phyloP scores from a whole-genome alignment of 1,140 invertebrate genomes.

The Drosophila santomea region DNA sequence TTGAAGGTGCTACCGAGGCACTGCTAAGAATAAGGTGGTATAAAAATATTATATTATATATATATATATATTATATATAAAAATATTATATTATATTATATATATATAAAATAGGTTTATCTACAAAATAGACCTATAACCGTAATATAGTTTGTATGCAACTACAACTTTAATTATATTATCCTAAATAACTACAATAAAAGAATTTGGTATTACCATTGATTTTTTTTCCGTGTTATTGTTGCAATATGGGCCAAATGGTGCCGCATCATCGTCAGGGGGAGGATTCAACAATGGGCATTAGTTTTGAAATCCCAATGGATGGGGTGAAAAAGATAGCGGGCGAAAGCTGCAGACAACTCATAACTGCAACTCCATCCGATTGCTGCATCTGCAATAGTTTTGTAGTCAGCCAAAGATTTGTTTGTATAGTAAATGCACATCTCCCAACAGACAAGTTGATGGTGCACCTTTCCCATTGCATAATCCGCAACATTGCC shows the following conservation, averaged over 20 bases:
- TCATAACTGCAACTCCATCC: constrained; percentile 43
- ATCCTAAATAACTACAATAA: neutral
- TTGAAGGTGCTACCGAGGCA: constrained; percentile 18
- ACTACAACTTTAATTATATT: neutral
- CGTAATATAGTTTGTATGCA: too few species aligned
- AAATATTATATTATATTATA: too few species aligned
- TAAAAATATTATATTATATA: too few species aligned
- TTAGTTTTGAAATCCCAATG: constrained; percentile 4
- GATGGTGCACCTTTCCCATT: constrained; percentile 46
- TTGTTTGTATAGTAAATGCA: constrained; percentile 33
- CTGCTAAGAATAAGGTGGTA: neutral
- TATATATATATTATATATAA: too few species aligned
- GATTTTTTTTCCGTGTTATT: neutral
- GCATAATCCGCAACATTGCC: constrained; percentile 37
- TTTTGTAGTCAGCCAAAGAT: constrained; percentile 20
- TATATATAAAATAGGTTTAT: too few species aligned
- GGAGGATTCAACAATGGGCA: constrained; percentile 23
- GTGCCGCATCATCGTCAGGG: constrained; percentile 47
- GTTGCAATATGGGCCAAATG: constrained; percentile 54
- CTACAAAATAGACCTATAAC: too few species aligned
- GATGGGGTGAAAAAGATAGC: neutral
- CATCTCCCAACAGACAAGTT: constrained; percentile 36
- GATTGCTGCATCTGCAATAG: constrained; percentile 48
- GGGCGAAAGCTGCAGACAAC: constrained; percentile 37
- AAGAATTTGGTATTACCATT: too few species aligned